phyloP scores from a whole-genome alignment of 2,113 vertebrate genomes.

The Aldabrachelys gigantea region DNA sequence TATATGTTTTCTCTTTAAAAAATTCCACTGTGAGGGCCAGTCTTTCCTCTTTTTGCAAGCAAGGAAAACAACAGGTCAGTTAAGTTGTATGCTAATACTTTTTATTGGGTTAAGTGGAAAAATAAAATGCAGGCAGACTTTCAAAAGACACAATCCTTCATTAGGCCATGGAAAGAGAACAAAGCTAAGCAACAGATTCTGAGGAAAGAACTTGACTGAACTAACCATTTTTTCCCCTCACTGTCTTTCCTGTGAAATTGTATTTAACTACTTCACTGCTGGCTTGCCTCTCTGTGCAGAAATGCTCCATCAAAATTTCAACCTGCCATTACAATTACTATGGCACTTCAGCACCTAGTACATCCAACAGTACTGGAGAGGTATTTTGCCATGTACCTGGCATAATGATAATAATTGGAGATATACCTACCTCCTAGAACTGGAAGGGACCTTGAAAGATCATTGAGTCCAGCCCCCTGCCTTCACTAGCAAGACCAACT shows the following conservation, averaged over 20 bases:
- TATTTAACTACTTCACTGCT: background rate
- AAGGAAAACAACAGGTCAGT: background rate
- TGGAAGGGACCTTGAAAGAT: no score
- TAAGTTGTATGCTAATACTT: background rate
- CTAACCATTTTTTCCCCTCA: background rate
- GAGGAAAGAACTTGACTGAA: background rate
- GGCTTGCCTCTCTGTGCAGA: background rate
- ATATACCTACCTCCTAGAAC: no score
- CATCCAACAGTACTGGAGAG: background rate
- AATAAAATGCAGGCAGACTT: conserved; percentile 2
- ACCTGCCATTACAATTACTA: background rate
- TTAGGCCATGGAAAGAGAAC: background rate
- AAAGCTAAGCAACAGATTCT: background rate
- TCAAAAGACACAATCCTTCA: conserved; percentile 1
- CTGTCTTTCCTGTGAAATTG: background rate
- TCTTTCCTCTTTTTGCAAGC: background rate
- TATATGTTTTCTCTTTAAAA: background rate
- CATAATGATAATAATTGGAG: background rate
- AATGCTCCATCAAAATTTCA: background rate
- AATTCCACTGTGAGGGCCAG: background rate
- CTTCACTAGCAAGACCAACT: no score
- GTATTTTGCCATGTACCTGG: background rate
- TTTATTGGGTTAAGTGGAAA: conserved; percentile 2
- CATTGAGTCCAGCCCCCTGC: no score
- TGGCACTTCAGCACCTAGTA: background rate